Percentiles rank a stretch among this genome's conserved stretches.
These are phyloP conservation scores for Callyntrura guangdongensis DNA, from an alignment of 2,888 invertebrate genomes.

Conservation along the genomic window DNA sequence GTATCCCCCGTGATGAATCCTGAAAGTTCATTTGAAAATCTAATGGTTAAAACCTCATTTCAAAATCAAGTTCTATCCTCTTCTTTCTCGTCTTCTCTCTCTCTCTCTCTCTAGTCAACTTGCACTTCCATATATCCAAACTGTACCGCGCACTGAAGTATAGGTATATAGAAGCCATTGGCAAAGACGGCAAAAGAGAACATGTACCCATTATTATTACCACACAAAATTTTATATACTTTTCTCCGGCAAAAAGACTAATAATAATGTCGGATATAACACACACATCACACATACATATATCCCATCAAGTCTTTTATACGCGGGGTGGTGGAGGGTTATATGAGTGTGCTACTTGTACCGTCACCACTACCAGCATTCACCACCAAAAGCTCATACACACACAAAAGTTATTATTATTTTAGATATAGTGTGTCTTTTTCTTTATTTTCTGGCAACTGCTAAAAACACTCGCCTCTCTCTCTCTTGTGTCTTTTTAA, in stretches of 20 bases:
- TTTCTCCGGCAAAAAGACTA: slow-evolving; percentile 57
- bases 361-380: no score
- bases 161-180: background rate
- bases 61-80: slow-evolving; percentile 74
- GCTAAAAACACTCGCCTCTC: slow-evolving; percentile 4
- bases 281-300: slow-evolving; percentile 28
- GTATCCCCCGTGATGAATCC: slow-evolving; percentile 15
- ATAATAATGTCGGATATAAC: slow-evolving; percentile 48
- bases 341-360: no score
- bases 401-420: slow-evolving; percentile 49
- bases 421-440: slow-evolving; percentile 38
- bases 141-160: background rate
- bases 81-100: slow-evolving; percentile 51
- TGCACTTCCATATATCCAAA: background rate
- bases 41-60: slow-evolving; percentile 82
- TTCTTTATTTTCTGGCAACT: slow-evolving; percentile 47
- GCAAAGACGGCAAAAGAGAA: background rate
- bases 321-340: background rate
- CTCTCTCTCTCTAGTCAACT: slow-evolving; percentile 9
- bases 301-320: slow-evolving; percentile 36
- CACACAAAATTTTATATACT: slow-evolving; percentile 53
- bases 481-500: slow-evolving; percentile 56
- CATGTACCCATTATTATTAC: slow-evolving; percentile 10
- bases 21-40: slow-evolving; percentile 83
- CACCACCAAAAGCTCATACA: background rate